Percentiles rank a stretch among this genome's conserved stretches.
Evolutionary conservation across 2,113 vertebrate genomes (phyloP).

Genomic region (Alces alces): DNA sequence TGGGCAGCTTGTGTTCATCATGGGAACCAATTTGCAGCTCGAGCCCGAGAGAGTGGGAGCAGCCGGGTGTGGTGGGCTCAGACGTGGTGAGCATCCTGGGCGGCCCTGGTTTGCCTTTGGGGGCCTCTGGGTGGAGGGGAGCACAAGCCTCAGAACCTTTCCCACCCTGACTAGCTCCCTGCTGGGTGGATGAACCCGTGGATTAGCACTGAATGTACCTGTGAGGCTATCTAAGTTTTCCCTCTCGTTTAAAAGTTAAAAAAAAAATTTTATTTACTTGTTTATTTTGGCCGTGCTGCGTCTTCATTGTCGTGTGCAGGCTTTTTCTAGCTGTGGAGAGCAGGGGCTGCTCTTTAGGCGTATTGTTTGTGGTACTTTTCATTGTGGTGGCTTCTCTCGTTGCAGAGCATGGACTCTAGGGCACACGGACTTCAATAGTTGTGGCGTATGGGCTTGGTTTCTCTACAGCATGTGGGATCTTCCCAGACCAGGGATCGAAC

Average conservation of each 20-base stretch:
- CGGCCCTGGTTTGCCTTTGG: neutral
- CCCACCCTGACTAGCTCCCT: neutral
- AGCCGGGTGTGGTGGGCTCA: neutral
- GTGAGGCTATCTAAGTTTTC: neutral
- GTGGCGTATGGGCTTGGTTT: neutral
- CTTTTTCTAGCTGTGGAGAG: neutral
- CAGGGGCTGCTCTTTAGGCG: neutral
- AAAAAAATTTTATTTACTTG: neutral
- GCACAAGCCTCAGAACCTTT: neutral
- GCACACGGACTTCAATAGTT: neutral
- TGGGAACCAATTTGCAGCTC: slow-evolving; percentile 17
- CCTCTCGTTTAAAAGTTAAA: neutral
- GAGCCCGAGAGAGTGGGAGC: neutral
- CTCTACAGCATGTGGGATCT: neutral
- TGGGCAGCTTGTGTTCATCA: neutral
- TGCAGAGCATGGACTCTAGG: neutral
- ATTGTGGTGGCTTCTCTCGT: neutral
- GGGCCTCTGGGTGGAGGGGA: neutral
- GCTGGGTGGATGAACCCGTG: neutral
- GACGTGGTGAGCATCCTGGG: neutral
- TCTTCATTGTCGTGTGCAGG: neutral
- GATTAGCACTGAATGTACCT: neutral
- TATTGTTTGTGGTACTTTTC: neutral
- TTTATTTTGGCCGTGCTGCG: neutral
- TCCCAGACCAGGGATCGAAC: neutral